Conservation (phyloP, 2,113 vertebrate species). For the Menidia beryllina region DNA sequence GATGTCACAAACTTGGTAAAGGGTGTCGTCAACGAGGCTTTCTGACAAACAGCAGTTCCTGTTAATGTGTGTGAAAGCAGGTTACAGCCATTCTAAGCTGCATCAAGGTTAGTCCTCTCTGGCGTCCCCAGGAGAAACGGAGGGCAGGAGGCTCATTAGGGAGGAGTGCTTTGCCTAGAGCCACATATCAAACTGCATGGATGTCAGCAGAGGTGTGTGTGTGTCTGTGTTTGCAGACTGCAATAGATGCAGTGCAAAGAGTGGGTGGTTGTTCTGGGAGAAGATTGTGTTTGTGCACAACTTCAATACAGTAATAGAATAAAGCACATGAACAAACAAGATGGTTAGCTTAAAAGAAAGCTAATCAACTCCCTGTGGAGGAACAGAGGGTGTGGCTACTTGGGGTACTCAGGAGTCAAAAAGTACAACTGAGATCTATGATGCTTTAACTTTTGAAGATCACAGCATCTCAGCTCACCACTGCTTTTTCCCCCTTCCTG, state of each 20-base stretch:
- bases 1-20: conserved; percentile 11
- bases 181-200: conserved; percentile 66
- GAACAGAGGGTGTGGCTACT: conserved; percentile 5
- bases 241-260: conserved; percentile 30
- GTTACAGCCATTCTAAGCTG: conserved; percentile 58
- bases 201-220: conserved; percentile 44
- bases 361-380: conserved; percentile 52
- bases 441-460: conserved; percentile 33
- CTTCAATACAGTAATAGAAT: conserved; percentile 32
- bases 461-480: conserved; percentile 41
- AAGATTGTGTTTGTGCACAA: conserved; percentile 42
- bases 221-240: conserved; percentile 36
- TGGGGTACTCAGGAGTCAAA: conserved; percentile 43
- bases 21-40: conserved; percentile 17
- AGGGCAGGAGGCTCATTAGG: conserved; percentile 77
- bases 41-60: conserved; percentile 4
- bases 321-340: conserved; percentile 18
- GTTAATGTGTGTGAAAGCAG: conserved; percentile 42
- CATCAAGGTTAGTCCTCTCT: conserved; percentile 71
- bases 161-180: conserved; percentile 70
- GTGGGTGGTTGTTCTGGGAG: conserved; percentile 37
- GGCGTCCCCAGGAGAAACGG: conserved; percentile 57
- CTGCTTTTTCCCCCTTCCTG: conserved; percentile 40
- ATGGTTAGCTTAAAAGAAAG: conserved; percentile 31
- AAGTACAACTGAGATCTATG: conserved; percentile 39